Conservation (phyloP, 2,888 invertebrate genomes). For the Anagyrus pseudococci region DNA sequence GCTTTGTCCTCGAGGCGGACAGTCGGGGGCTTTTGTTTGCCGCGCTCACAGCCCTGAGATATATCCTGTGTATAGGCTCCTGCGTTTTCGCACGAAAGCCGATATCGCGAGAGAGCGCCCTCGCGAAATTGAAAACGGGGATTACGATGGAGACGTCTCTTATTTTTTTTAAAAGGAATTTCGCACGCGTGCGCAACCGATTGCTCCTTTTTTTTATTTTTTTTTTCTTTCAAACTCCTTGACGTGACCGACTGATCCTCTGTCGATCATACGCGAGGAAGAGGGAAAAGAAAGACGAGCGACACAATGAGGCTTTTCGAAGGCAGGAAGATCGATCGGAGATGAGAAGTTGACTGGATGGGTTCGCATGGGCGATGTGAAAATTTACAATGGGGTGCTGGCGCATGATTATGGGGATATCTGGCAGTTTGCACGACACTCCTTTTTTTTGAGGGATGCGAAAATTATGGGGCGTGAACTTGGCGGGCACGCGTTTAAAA, state of each 20-base stretch:
- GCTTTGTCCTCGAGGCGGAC: background rate
- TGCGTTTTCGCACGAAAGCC: background rate
- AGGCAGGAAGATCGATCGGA: constrained; percentile 32
- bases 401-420: background rate
- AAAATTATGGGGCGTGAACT: constrained; percentile 30
- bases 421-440: background rate
- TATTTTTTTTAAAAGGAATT: background rate
- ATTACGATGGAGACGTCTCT: constrained; percentile 11
- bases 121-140: constrained; percentile 38
- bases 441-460: constrained; percentile 26
- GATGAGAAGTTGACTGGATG: background rate
- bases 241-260: constrained; percentile 2
- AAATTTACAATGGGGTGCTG: constrained; percentile 31
- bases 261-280: constrained; percentile 26
- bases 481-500: background rate
- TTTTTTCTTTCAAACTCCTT: background rate
- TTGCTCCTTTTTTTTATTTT: constrained; percentile 5
- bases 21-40: background rate
- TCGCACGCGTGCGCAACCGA: background rate
- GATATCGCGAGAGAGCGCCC: background rate
- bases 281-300: constrained; percentile 1
- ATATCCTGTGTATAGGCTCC: constrained; percentile 9
- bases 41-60: too few species aligned
- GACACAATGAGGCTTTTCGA: constrained; percentile 13
- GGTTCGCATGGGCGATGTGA: constrained; percentile 12